These are phyloP conservation scores for Microdon myrmicae DNA, from an alignment of 2,888 invertebrate genomes.

Conservation along the genomic window DNA sequence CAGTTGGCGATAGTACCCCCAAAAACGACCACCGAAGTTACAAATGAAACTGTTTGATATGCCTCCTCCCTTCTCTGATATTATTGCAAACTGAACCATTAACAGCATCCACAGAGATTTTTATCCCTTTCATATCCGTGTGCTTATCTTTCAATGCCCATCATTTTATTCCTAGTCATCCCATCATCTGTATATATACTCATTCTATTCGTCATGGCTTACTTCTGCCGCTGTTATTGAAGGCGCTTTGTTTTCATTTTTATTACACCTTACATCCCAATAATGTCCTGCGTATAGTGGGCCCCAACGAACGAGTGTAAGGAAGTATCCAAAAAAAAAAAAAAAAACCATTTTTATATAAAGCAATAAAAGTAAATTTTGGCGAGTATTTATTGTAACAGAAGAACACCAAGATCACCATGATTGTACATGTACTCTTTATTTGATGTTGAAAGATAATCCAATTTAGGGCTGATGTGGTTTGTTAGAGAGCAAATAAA, in stretches of 20 bases:
- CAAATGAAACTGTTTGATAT: too few relatives aligned
- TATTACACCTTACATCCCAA: constrained; percentile 21
- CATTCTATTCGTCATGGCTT: constrained; percentile 29
- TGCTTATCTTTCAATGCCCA: constrained; percentile 52
- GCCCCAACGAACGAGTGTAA: constrained; percentile 23
- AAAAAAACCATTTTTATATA: constrained; percentile 24
- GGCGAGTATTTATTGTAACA: too few relatives aligned
- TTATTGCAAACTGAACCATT: constrained; percentile 51
- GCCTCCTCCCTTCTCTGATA: too few relatives aligned
- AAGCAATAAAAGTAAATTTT: too few relatives aligned
- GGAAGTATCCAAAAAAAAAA: constrained; percentile 8
- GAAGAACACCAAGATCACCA: too few relatives aligned
- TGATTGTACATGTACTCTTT: too few relatives aligned
- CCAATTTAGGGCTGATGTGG: constrained; percentile 24
- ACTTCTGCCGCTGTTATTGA: constrained; percentile 18
- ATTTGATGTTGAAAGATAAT: too few relatives aligned
- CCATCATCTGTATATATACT: constrained; percentile 19
- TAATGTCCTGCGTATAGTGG: constrained; percentile 21
- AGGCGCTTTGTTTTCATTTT: constrained; percentile 12
- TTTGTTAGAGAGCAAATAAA: constrained; percentile 27
- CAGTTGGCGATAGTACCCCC: too few relatives aligned
- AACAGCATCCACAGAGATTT: constrained; percentile 47
- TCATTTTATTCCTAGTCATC: constrained; percentile 33
- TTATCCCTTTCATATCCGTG: constrained; percentile 49
- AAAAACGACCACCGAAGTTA: too few relatives aligned